Evolutionary conservation across 2,797 vertebrate genomes (phyloP).

Genomic region (Labroides dimidiatus): DNA sequence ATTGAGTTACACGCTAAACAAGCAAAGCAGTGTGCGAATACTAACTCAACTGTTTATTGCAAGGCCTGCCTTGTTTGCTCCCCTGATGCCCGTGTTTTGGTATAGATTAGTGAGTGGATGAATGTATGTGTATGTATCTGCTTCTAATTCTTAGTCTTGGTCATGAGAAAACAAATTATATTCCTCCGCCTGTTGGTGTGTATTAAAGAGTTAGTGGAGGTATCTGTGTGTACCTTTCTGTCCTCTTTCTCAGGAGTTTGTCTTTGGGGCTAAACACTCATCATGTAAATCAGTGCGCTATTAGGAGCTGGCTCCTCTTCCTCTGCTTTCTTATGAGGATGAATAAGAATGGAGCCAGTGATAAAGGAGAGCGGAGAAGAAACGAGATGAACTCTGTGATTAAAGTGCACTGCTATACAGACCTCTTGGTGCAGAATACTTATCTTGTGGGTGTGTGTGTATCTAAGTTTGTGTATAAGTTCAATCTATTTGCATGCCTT

Average conservation of each 20-base stretch:
- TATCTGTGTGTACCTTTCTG: conserved; percentile 23
- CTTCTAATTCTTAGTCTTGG: conserved; percentile 50
- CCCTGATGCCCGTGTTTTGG: conserved; percentile 35
- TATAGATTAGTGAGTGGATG: conserved; percentile 16
- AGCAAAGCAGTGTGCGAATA: conserved; percentile 63
- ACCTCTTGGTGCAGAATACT: conserved; percentile 44
- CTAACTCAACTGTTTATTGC: conserved; percentile 69
- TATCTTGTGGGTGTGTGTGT: conserved; percentile 24
- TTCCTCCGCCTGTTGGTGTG: conserved; percentile 10
- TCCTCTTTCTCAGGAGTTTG: conserved; percentile 46
- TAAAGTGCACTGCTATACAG: conserved; percentile 54
- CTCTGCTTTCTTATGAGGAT: conserved; percentile 72
- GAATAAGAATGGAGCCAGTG: conserved; percentile 63
- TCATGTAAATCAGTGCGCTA: conserved; percentile 75
- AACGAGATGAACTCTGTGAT: conserved; percentile 70
- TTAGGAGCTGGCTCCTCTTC: conserved; percentile 66
- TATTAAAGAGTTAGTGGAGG: conserved; percentile 8
- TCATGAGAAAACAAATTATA: conserved; percentile 55
- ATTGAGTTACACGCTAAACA: conserved; percentile 83
- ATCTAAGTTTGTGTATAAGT: neutral
- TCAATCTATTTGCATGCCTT: conserved; percentile 32
- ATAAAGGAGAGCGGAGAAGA: conserved; percentile 63
- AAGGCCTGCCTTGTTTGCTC: conserved; percentile 56
- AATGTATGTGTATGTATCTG: conserved; percentile 9
- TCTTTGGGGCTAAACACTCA: conserved; percentile 64